Conservation (phyloP, 2,797 vertebrate genomes). For the Acrocephalus scirpaceus region DNA sequence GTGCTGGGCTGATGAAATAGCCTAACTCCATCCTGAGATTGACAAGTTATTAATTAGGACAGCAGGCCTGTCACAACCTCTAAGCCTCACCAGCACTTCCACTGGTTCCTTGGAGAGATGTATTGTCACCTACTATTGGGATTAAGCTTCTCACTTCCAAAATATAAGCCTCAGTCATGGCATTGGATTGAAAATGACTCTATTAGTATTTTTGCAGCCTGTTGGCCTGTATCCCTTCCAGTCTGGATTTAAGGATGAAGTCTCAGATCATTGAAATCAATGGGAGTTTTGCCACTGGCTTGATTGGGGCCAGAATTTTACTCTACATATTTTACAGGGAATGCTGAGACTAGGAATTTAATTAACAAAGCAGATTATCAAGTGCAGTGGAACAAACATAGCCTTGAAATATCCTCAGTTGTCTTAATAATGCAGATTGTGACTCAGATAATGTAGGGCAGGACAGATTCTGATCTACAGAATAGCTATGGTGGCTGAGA, state of each 20-base stretch:
- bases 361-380: background rate
- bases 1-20: conserved; percentile 1
- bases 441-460: background rate
- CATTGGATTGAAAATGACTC: conserved; percentile 17
- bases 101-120: conserved; percentile 45
- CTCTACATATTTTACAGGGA: background rate
- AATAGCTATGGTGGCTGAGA: background rate
- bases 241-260: background rate
- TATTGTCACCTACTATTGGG: conserved; percentile 38
- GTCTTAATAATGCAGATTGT: background rate
- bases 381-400: background rate
- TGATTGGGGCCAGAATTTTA: conserved; percentile 14
- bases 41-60: conserved; percentile 65
- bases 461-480: background rate
- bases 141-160: conserved; percentile 42
- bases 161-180: background rate
- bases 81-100: conserved; percentile 47
- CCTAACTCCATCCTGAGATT: conserved; percentile 43
- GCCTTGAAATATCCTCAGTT: background rate
- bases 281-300: conserved; percentile 17
- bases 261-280: background rate
- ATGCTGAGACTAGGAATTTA: background rate
- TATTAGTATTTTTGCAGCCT: conserved; percentile 4
- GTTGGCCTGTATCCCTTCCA: background rate
- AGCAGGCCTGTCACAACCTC: conserved; percentile 65